Base-by-base conservation (phyloP, 2,113 vertebrate genomes). In the Monarcha castaneiventris region DNA sequence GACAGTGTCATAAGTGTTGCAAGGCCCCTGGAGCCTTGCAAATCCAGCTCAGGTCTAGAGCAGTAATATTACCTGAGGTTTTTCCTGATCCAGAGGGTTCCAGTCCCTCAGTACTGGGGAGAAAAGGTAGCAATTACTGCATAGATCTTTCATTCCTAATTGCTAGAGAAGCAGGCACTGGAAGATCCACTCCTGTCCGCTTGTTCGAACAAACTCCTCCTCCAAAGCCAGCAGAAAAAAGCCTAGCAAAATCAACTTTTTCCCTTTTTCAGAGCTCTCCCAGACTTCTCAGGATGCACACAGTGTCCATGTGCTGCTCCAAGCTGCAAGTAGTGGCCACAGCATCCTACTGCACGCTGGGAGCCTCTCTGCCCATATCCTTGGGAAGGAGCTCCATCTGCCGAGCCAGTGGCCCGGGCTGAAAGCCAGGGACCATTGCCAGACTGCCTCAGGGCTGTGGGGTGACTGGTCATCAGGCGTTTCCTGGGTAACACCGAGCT, bases 311-410 rank as follows among this genome's bases (percentile, higher is more conserved):
- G 32, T 13, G 9, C 75, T 83, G 62, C 68, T 91, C 78, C 61
- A 55, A 67, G 88, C 82, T 48, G 66, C 85, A 55, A 23, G 52
- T 7, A 63, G 48, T 5, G 44, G 83, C 54, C 71, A 37, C 44
- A 55, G 66, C 77, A 32, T 44, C 46, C 33, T 1, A 0, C 49
- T 48, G 90, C 80, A 44, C 0, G 1, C 63, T 11, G 44, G 69
- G 83, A 54, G 80, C 39, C 0, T 0, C 46, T 86, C 68, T 54
- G 87, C 27, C 43, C 1, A 2, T 30, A 92, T 88, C 68, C 78
- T 96, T 89, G 66, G 82, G 87, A 89, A 94, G 93, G 32, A 96
- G 95, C 95, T 97, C 96, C 93, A 93, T 54, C 95, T 96, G 78
- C 91, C 5, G 93, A 95, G 75, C 51, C 68, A 39, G 33, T 16